Percentiles rank a stretch among this genome's conserved stretches.
phyloP scores from a whole-genome alignment of 64 coral and sea anemone species.

The Trachythela sp. region DNA sequence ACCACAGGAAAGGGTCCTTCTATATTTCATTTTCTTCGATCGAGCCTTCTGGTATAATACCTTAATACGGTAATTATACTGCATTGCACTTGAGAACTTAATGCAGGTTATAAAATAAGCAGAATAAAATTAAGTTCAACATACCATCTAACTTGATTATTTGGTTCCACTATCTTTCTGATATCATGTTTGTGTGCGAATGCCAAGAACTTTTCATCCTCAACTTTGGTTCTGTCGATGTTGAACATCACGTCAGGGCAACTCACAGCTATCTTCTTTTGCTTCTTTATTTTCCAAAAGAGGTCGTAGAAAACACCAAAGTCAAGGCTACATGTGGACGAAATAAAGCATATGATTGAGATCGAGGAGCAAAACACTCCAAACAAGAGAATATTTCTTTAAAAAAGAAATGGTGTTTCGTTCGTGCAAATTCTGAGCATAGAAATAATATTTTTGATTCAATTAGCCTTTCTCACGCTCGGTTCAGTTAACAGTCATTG shows the following conservation, averaged over 20 bases:
- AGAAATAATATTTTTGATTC: too few relatives aligned
- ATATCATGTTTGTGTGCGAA: constrained; percentile 73
- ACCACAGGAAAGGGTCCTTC: too few relatives aligned
- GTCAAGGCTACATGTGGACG: neutral
- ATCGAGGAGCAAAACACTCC: neutral
- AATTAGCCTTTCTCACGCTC: too few relatives aligned
- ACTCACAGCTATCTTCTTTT: constrained; percentile 51
- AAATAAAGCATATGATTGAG: neutral
- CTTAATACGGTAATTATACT: too few relatives aligned
- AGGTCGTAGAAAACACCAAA: neutral
- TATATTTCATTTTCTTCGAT: too few relatives aligned
- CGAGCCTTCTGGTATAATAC: too few relatives aligned
- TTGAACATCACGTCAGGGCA: constrained; percentile 96
- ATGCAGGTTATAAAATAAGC: neutral
- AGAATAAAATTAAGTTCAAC: neutral
- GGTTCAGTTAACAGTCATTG: too few relatives aligned
- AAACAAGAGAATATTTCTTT: neutral
- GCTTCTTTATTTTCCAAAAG: constrained; percentile 16
- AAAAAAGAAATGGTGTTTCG: too few relatives aligned
- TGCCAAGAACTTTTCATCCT: constrained; percentile 41
- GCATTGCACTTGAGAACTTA: too few relatives aligned
- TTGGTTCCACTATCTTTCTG: constrained; percentile 73
- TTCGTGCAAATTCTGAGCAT: too few relatives aligned
- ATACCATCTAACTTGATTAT: constrained; percentile 62
- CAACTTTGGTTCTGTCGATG: neutral